A percentile compares a stretch with the other conserved stretches of the same genome.
Evolutionary conservation across 2,113 vertebrate species (phyloP).

Genomic region (Poeciliopsis prolifica): DNA sequence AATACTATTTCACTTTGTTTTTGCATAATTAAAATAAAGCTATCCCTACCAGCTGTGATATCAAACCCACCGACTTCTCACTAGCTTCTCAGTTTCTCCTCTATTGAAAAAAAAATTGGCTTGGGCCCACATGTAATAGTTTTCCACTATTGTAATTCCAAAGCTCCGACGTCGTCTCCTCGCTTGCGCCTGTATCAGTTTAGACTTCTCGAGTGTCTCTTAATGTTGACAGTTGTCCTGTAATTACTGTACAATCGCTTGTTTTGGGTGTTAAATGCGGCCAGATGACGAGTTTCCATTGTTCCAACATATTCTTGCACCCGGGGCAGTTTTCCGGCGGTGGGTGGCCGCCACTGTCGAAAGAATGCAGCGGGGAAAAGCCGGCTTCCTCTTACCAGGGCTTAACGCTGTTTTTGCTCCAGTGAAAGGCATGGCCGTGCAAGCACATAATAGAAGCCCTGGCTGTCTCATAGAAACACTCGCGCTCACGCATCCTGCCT

Average conservation of each 20-base stretch:
- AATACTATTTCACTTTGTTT: background rate
- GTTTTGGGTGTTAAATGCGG: constrained; percentile 65
- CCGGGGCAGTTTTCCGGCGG: constrained; percentile 62
- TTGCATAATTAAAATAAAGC: constrained; percentile 16
- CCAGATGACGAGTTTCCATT: constrained; percentile 70
- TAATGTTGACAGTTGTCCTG: constrained; percentile 53
- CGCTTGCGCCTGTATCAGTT: constrained; percentile 35
- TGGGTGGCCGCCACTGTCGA: constrained; percentile 63
- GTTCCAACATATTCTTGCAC: constrained; percentile 59
- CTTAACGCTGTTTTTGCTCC: constrained; percentile 49
- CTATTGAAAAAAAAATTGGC: background rate
- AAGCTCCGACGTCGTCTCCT: background rate
- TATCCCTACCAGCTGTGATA: background rate
- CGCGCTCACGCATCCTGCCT: constrained; percentile 69
- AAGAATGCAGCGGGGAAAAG: constrained; percentile 67
- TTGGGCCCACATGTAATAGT: background rate
- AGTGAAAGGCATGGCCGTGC: constrained; percentile 65
- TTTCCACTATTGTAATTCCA: constrained; percentile 5
- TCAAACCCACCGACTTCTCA: background rate
- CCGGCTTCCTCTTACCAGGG: constrained; percentile 60
- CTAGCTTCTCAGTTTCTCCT: background rate
- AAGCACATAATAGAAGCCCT: constrained; percentile 63
- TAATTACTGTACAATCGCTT: constrained; percentile 72
- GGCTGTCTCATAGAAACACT: constrained; percentile 59
- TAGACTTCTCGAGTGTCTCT: constrained; percentile 48